Evolutionary conservation across 2,888 invertebrate genomes (phyloP), one percentile per base, ranked within the genome.

Genomic region (Cephus runcator): DNA sequence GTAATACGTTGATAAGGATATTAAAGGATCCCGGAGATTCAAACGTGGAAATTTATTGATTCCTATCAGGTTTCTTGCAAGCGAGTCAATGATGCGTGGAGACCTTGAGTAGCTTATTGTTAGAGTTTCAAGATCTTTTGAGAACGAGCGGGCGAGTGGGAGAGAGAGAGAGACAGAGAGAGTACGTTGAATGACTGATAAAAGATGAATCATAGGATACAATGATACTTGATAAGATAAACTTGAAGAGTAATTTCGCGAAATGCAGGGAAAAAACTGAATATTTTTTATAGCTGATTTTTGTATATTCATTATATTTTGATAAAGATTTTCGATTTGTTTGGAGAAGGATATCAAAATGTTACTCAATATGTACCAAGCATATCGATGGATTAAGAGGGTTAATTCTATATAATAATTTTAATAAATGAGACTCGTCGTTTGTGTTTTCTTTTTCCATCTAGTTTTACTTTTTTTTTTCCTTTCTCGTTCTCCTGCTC

Each of bases 401-500:
- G 40, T 56, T 56, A 56, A 6, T 23, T 56, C 40, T 23, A 56
- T 23, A 56, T 9, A 56, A 56, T 9, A 56, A 23, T 56, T 56
- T 56, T 23, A 56, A 56, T 56, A 23, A 56, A 56, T 0, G 15
- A 56, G 40, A 56, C 23, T n/a, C 75, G 15, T 71, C 73, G 73
- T 33, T 78, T 56, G 73, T 30, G 77, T 69, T 40, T 12, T 73
- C 23, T 68, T 76, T 73, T 79, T 80, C 73, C 75, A 76, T 75
- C 73, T 76, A 68, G 73, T 35, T 76, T 69, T 75, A 79, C 75
- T 71, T 80, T 82, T 75, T 80, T 79, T 78, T 3, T 35, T 35
- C 79, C 81, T 82, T 81, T 75, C 77, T 80, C 73, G 81, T 81
- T 80, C 76, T 78, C 79, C 81, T 74, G 68, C 69, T 77, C 77